Evolutionary conservation across 2,113 vertebrate species (phyloP), one percentile per base, ranked within the genome.

Genomic region (Chloropsis hardwickii): DNA sequence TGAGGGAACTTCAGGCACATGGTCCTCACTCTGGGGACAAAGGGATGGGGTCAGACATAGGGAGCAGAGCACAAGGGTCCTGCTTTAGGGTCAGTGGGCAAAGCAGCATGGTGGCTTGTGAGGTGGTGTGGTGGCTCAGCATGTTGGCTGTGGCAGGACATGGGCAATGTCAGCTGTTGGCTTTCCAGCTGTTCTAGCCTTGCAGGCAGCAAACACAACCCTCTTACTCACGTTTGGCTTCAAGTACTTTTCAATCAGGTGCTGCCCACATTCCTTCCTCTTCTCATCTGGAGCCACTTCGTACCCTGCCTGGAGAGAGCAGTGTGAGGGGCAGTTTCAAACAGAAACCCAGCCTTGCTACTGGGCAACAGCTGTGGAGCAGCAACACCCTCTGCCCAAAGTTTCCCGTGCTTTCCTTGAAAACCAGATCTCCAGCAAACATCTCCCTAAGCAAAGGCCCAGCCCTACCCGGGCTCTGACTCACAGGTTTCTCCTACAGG

Each of bases 231-330:
- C 98, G 6, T 97, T 97, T 94, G 97, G 97, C 91, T 95, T 98
- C 97, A 99, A 98, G 98, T 98, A 99, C 86, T 97, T 98, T 93
- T 99, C 98, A 44, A 99, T 96, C 56, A 99, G 97, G 48, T 97
- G 97, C 96, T 98, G 98, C 62, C 99, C 99, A 22, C 98, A 98
- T 19, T 99, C 99, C 94, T 98, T 99, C 96, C 99, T 98, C 94
- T 98, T 99, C 95, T 99, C 99, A 81, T 99, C 99, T 8, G 99
- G 99, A 31, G 99, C 98, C 94, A 99, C 99, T 95, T 99, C 99
- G 40, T 99, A 99, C 87, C 99, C 99, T 3, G 98, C 98, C 99
- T 99, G 97, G 47, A 92, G 62, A 92, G 88, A 22, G 65, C 95
- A 86, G 5, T 4, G 2, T 81, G 54, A 96, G 81, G 45, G 67